Percentiles rank a stretch among this genome's conserved stretches.
Evolutionary conservation across 2,113 vertebrate species (phyloP).

Genomic region (Porphyrio hochstetteri): DNA sequence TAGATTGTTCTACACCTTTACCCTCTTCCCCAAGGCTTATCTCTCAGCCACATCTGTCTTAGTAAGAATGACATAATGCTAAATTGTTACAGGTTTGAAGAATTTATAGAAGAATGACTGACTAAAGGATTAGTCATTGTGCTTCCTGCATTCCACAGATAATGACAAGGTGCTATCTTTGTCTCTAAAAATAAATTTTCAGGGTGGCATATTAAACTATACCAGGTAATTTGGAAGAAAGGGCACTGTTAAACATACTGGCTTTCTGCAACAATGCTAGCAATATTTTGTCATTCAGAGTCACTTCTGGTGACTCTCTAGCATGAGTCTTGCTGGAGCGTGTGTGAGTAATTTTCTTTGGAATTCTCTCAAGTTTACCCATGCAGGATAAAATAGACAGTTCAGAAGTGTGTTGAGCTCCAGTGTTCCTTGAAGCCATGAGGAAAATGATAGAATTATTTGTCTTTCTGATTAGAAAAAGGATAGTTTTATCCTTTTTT

Average conservation of each 20-base stretch:
- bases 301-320: neutral
- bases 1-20: neutral
- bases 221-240: neutral
- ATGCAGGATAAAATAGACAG: neutral
- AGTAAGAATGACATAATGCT: slow-evolving; percentile 55
- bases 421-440: neutral
- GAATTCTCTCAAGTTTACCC: neutral
- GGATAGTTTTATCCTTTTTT: neutral
- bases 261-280: neutral
- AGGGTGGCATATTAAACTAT: neutral
- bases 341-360: neutral
- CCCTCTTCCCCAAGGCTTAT: slow-evolving; percentile 12
- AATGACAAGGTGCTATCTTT: neutral
- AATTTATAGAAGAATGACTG: slow-evolving; percentile 33
- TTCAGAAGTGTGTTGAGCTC: neutral
- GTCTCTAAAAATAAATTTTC: neutral
- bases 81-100: slow-evolving; percentile 46
- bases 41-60: slow-evolving; percentile 36
- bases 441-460: neutral
- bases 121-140: slow-evolving; percentile 11
- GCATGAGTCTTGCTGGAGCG: neutral
- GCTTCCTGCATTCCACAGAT: neutral
- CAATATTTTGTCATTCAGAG: neutral
- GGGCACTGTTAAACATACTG: neutral
- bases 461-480: neutral